phyloP scores from a whole-genome alignment of 2,797 vertebrate genomes.

The Myiotriccus ornatus region DNA sequence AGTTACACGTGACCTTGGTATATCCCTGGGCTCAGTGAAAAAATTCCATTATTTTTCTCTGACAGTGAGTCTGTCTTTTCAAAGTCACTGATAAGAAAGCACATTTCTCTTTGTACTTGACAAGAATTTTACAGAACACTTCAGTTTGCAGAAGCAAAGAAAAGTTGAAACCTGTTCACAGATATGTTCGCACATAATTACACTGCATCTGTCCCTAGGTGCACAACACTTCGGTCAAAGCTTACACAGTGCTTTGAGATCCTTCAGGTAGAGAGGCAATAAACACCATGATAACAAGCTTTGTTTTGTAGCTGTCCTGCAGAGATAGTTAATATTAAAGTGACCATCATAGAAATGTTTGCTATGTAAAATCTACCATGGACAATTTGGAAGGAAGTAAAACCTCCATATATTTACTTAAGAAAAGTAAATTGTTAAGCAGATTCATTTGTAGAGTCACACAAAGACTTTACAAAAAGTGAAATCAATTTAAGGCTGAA shows the following conservation, averaged over 20 bases:
- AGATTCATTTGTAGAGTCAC: neutral
- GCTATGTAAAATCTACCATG: accelerated
- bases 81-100: neutral
- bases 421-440: neutral
- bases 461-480: neutral
- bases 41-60: neutral
- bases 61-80: neutral
- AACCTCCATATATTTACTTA: neutral
- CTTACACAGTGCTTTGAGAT: neutral
- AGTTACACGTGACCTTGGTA: neutral
- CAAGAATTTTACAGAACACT: neutral
- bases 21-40: neutral
- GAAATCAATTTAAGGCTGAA: neutral
- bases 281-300: neutral
- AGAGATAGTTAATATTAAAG: neutral
- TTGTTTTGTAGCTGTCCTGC: neutral
- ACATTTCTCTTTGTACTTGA: neutral
- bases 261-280: neutral
- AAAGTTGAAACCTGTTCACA: neutral
- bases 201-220: neutral
- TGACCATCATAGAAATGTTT: neutral
- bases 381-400: neutral
- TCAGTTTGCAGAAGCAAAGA: neutral
- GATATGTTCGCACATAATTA: neutral
- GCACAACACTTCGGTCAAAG: neutral